These are phyloP conservation scores for Amblyjoppa proteus DNA, from an alignment of 2,888 invertebrate species.

Conservation along the genomic window DNA sequence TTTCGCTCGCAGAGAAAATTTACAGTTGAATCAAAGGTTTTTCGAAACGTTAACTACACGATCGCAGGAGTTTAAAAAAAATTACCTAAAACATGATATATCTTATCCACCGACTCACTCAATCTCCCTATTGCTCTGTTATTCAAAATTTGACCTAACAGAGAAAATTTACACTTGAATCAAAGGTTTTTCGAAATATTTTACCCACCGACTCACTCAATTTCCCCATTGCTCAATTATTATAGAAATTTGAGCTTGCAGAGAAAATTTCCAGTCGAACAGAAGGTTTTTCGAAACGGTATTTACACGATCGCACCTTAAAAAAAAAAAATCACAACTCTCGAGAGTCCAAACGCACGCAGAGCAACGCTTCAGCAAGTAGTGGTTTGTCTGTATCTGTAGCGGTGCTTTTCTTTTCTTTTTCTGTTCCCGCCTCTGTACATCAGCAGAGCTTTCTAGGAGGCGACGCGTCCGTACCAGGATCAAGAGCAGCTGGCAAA, in stretches of 20 bases:
- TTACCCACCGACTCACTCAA: too few species aligned
- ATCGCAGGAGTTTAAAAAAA: too few species aligned
- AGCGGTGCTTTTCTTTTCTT: slow-evolving; percentile 83
- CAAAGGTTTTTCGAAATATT: neutral
- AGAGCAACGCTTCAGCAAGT: slow-evolving; percentile 78
- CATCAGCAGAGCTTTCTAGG: slow-evolving; percentile 84
- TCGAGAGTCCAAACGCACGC: slow-evolving; percentile 60
- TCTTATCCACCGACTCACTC: too few species aligned
- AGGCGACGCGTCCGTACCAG: slow-evolving; percentile 81
- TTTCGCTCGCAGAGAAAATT: too few species aligned
- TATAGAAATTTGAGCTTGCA: too few species aligned
- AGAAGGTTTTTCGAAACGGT: neutral
- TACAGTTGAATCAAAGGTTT: neutral
- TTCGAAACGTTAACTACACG: neutral
- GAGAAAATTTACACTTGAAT: too few species aligned
- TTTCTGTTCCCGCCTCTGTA: slow-evolving; percentile 82
- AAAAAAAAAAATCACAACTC: slow-evolving; percentile 1
- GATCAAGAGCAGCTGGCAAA: slow-evolving; percentile 78
- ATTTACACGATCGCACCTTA: neutral
- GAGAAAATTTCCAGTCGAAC: too few species aligned
- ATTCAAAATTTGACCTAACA: too few species aligned
- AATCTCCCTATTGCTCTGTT: too few species aligned
- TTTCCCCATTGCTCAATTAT: too few species aligned
- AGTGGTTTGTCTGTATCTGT: slow-evolving; percentile 83
- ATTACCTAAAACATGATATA: too few species aligned